Conservation (phyloP, 2,797 vertebrate species). For the Menidia menidia region DNA sequence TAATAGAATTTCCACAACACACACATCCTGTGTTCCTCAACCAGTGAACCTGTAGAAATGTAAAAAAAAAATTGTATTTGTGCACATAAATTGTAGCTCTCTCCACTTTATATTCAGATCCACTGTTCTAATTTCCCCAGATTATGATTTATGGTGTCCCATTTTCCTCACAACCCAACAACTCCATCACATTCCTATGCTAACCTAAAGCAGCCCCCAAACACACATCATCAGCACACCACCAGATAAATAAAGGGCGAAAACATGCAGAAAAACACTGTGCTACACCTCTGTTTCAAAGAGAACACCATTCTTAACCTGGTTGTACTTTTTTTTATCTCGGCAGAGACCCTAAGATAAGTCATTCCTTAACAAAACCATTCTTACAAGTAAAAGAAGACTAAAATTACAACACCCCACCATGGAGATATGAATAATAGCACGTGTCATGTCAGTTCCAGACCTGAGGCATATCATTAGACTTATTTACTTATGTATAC, state of each 20-base stretch:
- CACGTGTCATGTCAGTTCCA: conserved; percentile 4
- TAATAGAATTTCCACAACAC: no score
- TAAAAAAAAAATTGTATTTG: no score
- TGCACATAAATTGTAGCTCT: no score
- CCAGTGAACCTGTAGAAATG: no score
- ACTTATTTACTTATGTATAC: conserved; percentile 8
- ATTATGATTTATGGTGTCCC: neutral
- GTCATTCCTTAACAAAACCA: neutral
- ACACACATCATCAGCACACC: conserved; percentile 1
- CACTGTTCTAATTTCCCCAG: neutral
- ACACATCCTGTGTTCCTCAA: no score
- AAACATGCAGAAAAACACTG: neutral
- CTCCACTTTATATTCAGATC: neutral
- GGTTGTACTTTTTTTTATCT: no score
- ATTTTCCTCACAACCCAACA: neutral
- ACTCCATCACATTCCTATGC: neutral
- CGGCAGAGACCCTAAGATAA: no score
- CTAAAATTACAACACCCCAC: neutral
- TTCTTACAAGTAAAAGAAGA: neutral
- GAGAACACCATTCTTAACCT: neutral
- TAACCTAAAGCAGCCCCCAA: neutral
- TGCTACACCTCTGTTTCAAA: neutral
- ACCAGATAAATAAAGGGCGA: neutral
- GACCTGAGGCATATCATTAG: conserved; percentile 16
- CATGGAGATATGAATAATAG: conserved; percentile 7